These are phyloP conservation scores for Orcinus orca DNA, from an alignment of 2,113 vertebrate genomes.

Conservation along the genomic window DNA sequence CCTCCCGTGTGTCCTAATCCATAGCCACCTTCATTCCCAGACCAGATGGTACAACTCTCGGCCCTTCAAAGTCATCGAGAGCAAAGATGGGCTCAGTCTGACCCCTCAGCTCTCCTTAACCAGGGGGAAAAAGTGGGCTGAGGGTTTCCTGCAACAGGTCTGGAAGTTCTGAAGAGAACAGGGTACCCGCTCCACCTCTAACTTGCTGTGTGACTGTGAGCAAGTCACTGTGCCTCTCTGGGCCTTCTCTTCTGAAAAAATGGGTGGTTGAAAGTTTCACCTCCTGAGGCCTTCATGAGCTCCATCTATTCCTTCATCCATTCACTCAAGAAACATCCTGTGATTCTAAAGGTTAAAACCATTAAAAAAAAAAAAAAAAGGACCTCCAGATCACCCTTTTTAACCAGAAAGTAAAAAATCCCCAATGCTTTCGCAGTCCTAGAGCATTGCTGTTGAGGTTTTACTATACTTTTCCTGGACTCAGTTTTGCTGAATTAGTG, in stretches of 20 bases:
- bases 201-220: not conserved
- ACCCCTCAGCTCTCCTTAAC: not conserved
- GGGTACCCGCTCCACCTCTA: not conserved
- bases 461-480: not conserved
- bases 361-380: not conserved
- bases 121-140: not conserved
- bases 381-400: not conserved
- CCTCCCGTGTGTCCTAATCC: not conserved
- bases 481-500: not conserved
- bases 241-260: not conserved
- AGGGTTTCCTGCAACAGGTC: not conserved
- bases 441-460: not conserved
- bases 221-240: not conserved
- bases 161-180: not conserved
- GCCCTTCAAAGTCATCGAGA: not conserved
- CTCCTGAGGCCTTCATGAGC: not conserved
- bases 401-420: not conserved
- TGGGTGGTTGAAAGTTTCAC: not conserved
- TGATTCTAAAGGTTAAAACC: not conserved
- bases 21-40: not conserved
- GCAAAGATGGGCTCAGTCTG: too few species aligned
- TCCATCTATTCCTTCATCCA: not conserved
- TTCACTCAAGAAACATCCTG: not conserved
- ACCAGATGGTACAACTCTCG: not conserved
- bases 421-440: not conserved